Evolutionary conservation across 2,113 vertebrate genomes (phyloP), one percentile per base, ranked within the genome.

Genomic region (Shinisaurus crocodilurus): DNA sequence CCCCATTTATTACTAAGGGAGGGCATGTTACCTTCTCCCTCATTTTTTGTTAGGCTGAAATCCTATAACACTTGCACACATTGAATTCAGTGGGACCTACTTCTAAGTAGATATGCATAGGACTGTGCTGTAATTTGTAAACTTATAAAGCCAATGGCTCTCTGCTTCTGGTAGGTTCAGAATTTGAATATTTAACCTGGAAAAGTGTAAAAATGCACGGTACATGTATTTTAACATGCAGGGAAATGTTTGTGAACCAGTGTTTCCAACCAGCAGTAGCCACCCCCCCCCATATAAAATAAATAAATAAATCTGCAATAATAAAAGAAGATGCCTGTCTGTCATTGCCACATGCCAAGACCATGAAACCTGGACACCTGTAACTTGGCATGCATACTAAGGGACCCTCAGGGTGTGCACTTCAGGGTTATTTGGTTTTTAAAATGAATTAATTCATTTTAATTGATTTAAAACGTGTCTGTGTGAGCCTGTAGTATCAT

Each of bases 271-370:
- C 0, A 34, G 16, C 76, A 80, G 6, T 80, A 85, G n/a, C 8
- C 48, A 86, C 29, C 2, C 0, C 2, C 0, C 6, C 15, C 23
- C 45, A 13, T 0, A 6, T 63, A 54, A n/a, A 32, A 8, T 63
- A 81, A 8, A 45, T 43, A 63, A 20, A 29, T 43, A 40, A 40
- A 83, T 20, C 57, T 15, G 13, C 3, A 60, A n/a, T n/a, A 81
- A 81, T 57, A 32, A 3, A 60, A 15, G 13, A 48, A 48, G 48
- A 48, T 60, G 57, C 13, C 10, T 12, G 57, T 60, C 57, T 60
- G 57, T 60, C 57, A 60, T 16, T 2, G 57, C 57, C 57, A 60
- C 16, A 60, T 60, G 57, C 57, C 57, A 60, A 15, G 57, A 16
- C 57, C 57, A 60, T 60, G 57, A 60, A 60, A 60, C 12, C 57